Evolutionary conservation across 2,797 vertebrate species (phyloP), one percentile per base, ranked within the genome.

Genomic region (Schizopygopsis pylzovi): DNA sequence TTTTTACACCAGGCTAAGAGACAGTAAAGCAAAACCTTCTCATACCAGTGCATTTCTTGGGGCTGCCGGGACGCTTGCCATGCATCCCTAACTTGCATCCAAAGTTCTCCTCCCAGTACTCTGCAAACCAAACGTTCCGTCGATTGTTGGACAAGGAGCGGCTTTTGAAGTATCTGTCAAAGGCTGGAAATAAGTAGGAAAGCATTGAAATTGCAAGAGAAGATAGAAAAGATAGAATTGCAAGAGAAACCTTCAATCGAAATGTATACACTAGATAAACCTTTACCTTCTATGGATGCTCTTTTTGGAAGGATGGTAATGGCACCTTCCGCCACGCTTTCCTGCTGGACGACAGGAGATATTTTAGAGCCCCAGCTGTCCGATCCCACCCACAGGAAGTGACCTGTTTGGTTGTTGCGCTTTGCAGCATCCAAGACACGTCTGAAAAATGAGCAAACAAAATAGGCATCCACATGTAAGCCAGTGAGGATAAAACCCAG

Each of bases 61-160:
- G 95, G 91, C 97, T 97, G 83, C 96, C 97, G 0, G 96, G 97
- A 86, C 96, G 97, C 93, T 98, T 99, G 90, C 97, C 97, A 75
- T 98, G 97, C 88, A 97, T 98, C 91, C 97, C 97, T 90, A 99
- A 95, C 88, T 98, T 99, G 93, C 98, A 99, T 90, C 94, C 95
- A 84, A 99, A 99, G 92, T 99, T 99, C 90, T 98, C 98, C 90
- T 99, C 98, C 98, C 98, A 99, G 91, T 99, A 99, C 92, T 99
- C 98, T 13, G 98, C 98, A 87, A 99, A 99, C 98, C 98, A 99
- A 52, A 98, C 97, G 86, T 99, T 99, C 89, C 98, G 96, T 91
- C 98, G 93, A 92, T 99, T 99, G 93, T 99, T 99, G 90, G 97
- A 97, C 91, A 99, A 96, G 0, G 98, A 98, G 87, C 98, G 96